A percentile compares a stretch with the other conserved stretches of the same genome.
Evolutionary conservation across 2,888 invertebrate genomes (phyloP).

Genomic region (Chironomus riparius): DNA sequence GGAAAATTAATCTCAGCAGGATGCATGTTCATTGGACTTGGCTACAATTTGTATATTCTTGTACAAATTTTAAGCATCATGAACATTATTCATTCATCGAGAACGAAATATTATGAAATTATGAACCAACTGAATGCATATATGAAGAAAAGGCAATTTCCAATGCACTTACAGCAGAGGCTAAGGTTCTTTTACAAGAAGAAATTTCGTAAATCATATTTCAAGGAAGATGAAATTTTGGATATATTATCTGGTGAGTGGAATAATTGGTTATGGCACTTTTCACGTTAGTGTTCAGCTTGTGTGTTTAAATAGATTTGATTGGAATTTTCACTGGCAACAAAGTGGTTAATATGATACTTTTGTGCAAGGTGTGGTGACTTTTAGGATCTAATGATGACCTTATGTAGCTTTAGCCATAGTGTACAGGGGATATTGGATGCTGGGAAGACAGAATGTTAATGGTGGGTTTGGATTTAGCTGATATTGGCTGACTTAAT

Average conservation of each 20-base stretch:
- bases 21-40: constrained; percentile 33
- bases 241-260: constrained; percentile 45
- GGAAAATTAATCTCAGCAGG: constrained; percentile 33
- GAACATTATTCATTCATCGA: constrained; percentile 38
- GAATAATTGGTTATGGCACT: too few relatives aligned
- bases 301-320: too few relatives aligned
- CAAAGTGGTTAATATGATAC: too few relatives aligned
- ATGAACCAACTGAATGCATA: constrained; percentile 49
- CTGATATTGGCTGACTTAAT: too few relatives aligned
- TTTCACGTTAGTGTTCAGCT: too few relatives aligned
- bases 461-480: too few relatives aligned
- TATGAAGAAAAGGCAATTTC: constrained; percentile 50
- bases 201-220: constrained; percentile 49
- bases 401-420: too few relatives aligned
- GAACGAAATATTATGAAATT: constrained; percentile 45
- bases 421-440: too few relatives aligned
- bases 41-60: constrained; percentile 34
- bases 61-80: constrained; percentile 41
- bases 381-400: too few relatives aligned
- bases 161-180: constrained; percentile 45
- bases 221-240: constrained; percentile 48
- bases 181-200: constrained; percentile 51
- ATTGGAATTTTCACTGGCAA: too few relatives aligned
- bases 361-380: too few relatives aligned
- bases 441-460: too few relatives aligned